phyloP scores from a whole-genome alignment of 2,113 vertebrate species.

The Halichoeres trimaculatus region DNA sequence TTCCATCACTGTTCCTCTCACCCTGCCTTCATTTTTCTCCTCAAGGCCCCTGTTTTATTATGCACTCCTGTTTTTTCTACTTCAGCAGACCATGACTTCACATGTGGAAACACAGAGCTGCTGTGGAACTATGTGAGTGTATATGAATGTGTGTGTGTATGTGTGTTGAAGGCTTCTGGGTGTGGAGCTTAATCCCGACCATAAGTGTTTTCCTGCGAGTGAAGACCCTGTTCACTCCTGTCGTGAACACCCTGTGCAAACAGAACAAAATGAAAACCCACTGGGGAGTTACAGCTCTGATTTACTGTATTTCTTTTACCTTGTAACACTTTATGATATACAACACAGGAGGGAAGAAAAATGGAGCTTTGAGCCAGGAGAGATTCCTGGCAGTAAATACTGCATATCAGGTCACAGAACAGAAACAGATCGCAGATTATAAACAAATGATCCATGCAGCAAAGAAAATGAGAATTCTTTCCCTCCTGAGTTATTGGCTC shows the following conservation, averaged over 20 bases:
- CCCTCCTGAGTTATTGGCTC: neutral
- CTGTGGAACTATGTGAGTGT: conserved; percentile 2
- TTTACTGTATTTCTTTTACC: neutral
- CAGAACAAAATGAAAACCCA: conserved; percentile 2
- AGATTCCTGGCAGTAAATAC: neutral
- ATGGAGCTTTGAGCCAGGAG: neutral
- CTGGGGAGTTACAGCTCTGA: neutral
- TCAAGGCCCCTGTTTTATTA: conserved; percentile 1
- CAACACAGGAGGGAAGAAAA: neutral
- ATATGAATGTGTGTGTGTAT: conserved; percentile 10
- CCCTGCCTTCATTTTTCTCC: conserved; percentile 15
- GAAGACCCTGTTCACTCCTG: conserved; percentile 9
- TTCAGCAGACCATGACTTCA: conserved; percentile 23
- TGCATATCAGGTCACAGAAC: neutral
- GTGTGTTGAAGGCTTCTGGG: conserved; percentile 3
- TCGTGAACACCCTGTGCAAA: conserved; percentile 46
- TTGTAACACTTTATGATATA: neutral
- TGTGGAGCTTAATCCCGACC: conserved; percentile 18
- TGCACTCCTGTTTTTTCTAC: neutral
- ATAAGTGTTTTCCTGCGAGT: conserved; percentile 31
- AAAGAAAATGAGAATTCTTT: too few relatives aligned
- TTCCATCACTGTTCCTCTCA: conserved; percentile 7
- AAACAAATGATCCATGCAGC: too few relatives aligned
- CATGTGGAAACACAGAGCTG: conserved; percentile 24
- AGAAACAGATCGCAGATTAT: neutral